A percentile compares a stretch with the other conserved stretches of the same genome.
Conservation (phyloP, 2,797 vertebrate genomes). For the Syngnathus rostellatus region DNA sequence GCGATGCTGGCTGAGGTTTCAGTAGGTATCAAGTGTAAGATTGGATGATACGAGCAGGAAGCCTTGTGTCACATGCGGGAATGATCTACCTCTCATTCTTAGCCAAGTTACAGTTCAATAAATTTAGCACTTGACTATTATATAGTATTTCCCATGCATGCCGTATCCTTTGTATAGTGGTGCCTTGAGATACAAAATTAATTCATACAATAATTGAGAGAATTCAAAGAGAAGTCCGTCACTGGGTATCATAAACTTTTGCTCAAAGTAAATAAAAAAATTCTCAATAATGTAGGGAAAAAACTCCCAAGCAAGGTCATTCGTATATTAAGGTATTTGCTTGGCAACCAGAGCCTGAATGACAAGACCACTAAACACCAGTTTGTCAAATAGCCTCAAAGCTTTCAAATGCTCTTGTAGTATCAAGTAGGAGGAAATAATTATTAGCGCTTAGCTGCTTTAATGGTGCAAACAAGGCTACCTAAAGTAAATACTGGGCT, state of each 20-base stretch:
- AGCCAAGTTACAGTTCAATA: slow-evolving; percentile 1
- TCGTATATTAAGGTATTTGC: background rate
- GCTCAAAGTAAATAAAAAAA: too few relatives aligned
- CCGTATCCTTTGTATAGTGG: slow-evolving; percentile 11
- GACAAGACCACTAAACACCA: background rate
- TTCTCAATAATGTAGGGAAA: background rate
- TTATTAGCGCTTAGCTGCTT: slow-evolving; percentile 65
- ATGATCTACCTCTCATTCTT: slow-evolving; percentile 23
- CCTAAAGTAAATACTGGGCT: slow-evolving; percentile 72
- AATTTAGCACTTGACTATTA: slow-evolving; percentile 30
- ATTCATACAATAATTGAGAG: background rate
- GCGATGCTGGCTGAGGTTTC: slow-evolving; percentile 61
- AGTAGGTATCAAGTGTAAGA: slow-evolving; percentile 59
- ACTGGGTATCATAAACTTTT: too few relatives aligned
- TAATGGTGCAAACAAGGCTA: slow-evolving; percentile 57
- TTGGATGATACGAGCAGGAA: slow-evolving; percentile 34
- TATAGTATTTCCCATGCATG: background rate
- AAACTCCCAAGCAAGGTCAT: background rate
- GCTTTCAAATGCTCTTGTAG: slow-evolving; percentile 54
- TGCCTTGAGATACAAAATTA: slow-evolving; percentile 2
- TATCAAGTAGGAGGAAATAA: slow-evolving; percentile 65
- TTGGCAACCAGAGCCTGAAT: background rate
- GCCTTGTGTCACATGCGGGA: slow-evolving; percentile 21
- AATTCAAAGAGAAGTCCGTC: background rate
- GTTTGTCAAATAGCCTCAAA: slow-evolving; percentile 44